Base-by-base conservation (phyloP, 2,797 vertebrate genomes). In the Poeciliopsis turneri region DNA sequence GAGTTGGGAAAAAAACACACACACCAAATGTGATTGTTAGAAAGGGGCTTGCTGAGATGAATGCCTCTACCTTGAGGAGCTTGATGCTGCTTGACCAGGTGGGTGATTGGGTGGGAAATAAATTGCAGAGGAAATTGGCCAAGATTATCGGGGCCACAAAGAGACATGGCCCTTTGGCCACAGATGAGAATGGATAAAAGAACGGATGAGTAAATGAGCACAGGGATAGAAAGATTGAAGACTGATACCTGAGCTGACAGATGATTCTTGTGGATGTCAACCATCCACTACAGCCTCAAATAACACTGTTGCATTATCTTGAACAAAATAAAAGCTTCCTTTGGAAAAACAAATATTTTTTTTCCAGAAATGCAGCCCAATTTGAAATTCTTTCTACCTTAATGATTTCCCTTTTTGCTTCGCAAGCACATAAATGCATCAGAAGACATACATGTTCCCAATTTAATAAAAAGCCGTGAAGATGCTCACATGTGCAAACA, bases 11-110 rank as follows among this genome's bases (percentile, higher is more conserved):
- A 61, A 94, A 94, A 95, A 95, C 10, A 55, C 20, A 51, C 18
- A 96, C 95, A 94, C 94, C 93, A 94, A 94, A 93, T 90, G 94
- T 95, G 96, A 95, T 96, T 96, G 93, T 95, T 95, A 94, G 88
- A 72, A 90, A 88, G 86, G 93, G 92, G 95, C 96, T 95, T 94
- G 95, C 95, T 95, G 96, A 96, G 96, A 95, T 96, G 96, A 97
- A 95, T 96, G 96, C 95, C 94, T 96, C 97, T 94, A 96, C 93
- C 93, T 94, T 95, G 93, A 95, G 89, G 90, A 89, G 87, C 83
- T 82, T 86, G 88, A 89, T 86, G 88, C 90, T 90, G 90, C 92
- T 93, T 90, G 89, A 92, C 92, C 93, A 94, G 93, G 91, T 94
- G 88, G 93, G 89, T 92, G 92, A 90, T 90, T 93, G 88, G 92